Base-by-base conservation (phyloP, 2,797 vertebrate species). In the Sus cebifrons region DNA sequence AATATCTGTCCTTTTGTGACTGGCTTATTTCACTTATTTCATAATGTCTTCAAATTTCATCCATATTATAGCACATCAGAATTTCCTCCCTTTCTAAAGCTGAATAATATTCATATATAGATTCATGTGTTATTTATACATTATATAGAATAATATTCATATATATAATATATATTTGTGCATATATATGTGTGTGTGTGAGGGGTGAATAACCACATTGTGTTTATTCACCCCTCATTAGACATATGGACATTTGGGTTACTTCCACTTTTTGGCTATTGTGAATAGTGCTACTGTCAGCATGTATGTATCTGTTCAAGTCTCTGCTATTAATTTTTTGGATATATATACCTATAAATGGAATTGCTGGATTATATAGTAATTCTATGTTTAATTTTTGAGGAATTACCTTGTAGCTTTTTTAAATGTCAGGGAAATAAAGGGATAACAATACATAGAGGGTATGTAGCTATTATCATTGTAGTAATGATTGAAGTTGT, bases 351-450 rank as follows among this genome's bases (percentile, higher is more conserved):
- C 65, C 58, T 82, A 54, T 12, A 96, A 84, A 56, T 88, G 27
- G n/a, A 84, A 85, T 79, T 89, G 60, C 68, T 86, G n/a, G 21
- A 62, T 68, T 54, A 62, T 44, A 62, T 89, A 4, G 9, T 87
- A 87, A 23, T 94, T 83, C 14, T 67, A 68, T 90, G 5, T 79
- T 86, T 75, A 77, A 86, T 75, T 89, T 94, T 88, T 91, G 36
- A 78, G 12, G 44, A 81, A 74, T 36, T 29, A 21, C n/a, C 49
- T 27, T 83, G 23, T 18, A 68, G 29, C 52, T 91, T 91, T 74
- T 87, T 87, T 15, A 40, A 52, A 65, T 83, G 25, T 95, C 44
- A 95, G 14, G 18, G 54, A 52, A 60, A 68, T 56, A 71, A 36
- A 74, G 60, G 36, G 92, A 77, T 20, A 84, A 3, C 64, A 84